These are phyloP conservation scores for Emydura subglobosa DNA, from an alignment of 2,113 vertebrate species.

Conservation along the genomic window DNA sequence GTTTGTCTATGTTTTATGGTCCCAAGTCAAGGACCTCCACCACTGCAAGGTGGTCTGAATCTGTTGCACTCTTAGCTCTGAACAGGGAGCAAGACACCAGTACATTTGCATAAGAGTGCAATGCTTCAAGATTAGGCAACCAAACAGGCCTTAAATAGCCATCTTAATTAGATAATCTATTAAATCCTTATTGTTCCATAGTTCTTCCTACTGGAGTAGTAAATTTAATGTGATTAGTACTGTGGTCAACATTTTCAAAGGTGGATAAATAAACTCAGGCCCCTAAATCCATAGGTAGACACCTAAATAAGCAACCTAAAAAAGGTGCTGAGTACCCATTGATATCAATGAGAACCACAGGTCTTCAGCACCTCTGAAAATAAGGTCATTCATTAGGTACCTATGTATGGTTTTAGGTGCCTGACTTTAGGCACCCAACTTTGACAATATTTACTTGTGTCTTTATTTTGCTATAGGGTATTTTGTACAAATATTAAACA, in stretches of 20 bases:
- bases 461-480: not conserved
- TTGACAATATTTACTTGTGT: not conserved
- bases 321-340: not conserved
- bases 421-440: not conserved
- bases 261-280: not conserved
- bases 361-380: not conserved
- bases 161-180: not conserved
- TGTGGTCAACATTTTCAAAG: not conserved
- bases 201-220: not conserved
- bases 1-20: not conserved
- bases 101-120: not conserved
- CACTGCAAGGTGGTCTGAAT: not conserved
- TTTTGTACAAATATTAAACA: not conserved
- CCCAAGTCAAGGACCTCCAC: not conserved
- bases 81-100: not conserved
- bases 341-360: not conserved
- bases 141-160: not conserved
- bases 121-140: not conserved
- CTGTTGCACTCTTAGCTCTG: not conserved
- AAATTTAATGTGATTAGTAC: not conserved
- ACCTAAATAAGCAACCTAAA: not conserved
- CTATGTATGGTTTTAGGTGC: not conserved
- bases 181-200: accelerated
- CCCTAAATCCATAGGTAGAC: not conserved
- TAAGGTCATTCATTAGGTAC: not conserved